A percentile compares a stretch with the other conserved stretches of the same genome.
Evolutionary conservation across 2,888 invertebrate species (phyloP).

Genomic region (Caenorhabditis sp.): DNA sequence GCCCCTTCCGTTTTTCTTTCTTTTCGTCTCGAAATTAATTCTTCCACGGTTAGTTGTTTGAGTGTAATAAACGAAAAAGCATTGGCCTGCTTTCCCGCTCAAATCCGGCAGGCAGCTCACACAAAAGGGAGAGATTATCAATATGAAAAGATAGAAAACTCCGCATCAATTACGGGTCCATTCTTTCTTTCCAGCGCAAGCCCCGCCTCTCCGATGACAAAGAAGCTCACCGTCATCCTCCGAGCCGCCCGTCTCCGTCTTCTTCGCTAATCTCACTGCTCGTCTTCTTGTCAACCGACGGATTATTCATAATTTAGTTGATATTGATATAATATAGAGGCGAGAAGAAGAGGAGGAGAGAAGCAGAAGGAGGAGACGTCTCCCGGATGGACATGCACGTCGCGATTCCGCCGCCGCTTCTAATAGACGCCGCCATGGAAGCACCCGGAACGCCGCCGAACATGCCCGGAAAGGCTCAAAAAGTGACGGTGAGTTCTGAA

Average conservation of each 20-base stretch:
- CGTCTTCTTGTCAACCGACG: constrained; percentile 7
- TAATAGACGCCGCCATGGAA: constrained; percentile 37
- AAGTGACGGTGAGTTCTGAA: constrained; percentile 3
- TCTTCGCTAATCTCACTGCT: constrained; percentile 1
- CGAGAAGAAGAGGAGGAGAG: not conserved
- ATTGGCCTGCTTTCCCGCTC: not conserved
- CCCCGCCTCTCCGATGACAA: too few species aligned
- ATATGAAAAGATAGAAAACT: not conserved
- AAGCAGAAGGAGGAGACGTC: not conserved
- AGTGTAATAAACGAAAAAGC: constrained; percentile 24
- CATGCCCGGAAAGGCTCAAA: constrained; percentile 45
- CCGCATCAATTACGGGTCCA: constrained; percentile 34
- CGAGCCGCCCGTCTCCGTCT: not conserved
- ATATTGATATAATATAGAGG: constrained; percentile 27
- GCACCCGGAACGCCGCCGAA: constrained; percentile 59
- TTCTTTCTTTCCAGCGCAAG: too few species aligned
- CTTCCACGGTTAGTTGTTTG: not conserved
- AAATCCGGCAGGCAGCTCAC: constrained; percentile 5
- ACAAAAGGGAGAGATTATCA: not conserved
- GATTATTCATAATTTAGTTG: constrained; percentile 35
- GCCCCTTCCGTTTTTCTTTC: not conserved
- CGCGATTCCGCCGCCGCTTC: constrained; percentile 48
- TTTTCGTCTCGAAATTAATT: too few species aligned
- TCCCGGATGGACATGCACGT: not conserved
- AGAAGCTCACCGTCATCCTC: too few species aligned